Evolutionary conservation across 2,888 invertebrate species (phyloP).

Genomic region (Tipula unca): DNA sequence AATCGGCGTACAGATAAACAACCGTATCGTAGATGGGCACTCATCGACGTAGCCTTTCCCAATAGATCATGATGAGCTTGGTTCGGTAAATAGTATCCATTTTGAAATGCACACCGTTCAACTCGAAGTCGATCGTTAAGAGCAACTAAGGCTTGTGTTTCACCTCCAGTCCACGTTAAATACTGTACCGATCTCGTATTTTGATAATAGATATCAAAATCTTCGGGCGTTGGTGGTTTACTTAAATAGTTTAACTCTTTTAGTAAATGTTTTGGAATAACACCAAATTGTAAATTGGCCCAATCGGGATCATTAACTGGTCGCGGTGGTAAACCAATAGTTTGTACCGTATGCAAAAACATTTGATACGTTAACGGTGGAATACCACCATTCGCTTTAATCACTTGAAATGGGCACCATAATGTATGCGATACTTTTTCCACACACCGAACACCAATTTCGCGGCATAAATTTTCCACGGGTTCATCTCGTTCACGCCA

Average conservation of each 20-base stretch:
- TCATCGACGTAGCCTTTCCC: conserved; percentile 58
- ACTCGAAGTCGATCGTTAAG: conserved; percentile 49
- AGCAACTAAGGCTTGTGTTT: conserved; percentile 51
- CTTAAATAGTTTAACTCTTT: conserved; percentile 38
- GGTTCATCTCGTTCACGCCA: conserved; percentile 54
- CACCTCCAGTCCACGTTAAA: conserved; percentile 57
- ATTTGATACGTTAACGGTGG: conserved; percentile 64
- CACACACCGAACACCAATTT: conserved; percentile 46
- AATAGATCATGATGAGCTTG: conserved; percentile 59
- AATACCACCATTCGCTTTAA: conserved; percentile 58
- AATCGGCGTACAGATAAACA: conserved; percentile 62
- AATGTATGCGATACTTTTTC: conserved; percentile 63
- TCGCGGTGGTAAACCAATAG: conserved; percentile 52
- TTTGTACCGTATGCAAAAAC: conserved; percentile 57
- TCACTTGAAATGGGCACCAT: conserved; percentile 58
- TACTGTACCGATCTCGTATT: conserved; percentile 31
- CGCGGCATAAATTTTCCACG: conserved; percentile 48
- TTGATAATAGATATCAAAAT: conserved; percentile 48
- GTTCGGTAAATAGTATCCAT: conserved; percentile 58
- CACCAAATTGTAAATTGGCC: conserved; percentile 42
- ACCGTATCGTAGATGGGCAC: conserved; percentile 62
- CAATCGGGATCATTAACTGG: conserved; percentile 46
- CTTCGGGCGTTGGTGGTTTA: conserved; percentile 49
- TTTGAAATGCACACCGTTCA: conserved; percentile 45
- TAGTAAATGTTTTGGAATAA: conserved; percentile 43